Evolutionary conservation across 2,888 invertebrate species (phyloP), one percentile per base, ranked within the genome.

Genomic region (Neoaliturus tenellus): DNA sequence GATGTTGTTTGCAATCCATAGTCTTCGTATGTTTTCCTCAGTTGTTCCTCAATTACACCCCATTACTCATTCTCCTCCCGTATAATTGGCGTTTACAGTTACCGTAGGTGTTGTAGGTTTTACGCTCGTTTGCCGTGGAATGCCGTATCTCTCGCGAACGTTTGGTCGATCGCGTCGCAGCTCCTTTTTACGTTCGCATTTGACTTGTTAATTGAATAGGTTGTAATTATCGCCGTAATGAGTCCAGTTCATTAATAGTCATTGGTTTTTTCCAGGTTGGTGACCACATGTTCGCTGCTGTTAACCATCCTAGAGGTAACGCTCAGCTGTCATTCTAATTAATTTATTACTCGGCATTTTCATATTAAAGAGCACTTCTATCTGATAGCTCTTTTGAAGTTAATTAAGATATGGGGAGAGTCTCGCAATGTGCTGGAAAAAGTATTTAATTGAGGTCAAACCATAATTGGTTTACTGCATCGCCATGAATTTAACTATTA

Each of bases 151-250:
- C 62, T 6, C 51, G 10, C 33, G 31, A n/a, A 31, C 14, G 31
- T 67, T 31, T 1, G n/a, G 20, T 58, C 25, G 33, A 4, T 67
- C 23, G 51, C 23, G 67, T 17, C 33, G 67, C 31, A 4, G n/a
- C 67, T 10, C 5, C 8, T 39, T 69, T 35, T 39, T 69, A 35
- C 39, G 8, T 69, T 39, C 39, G 39, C 69, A 69, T 75, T 75
- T 75, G 73, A 75, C 73, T 75, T 75, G 73, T 75, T 75, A 75
- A 75, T 75, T 25, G 62, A 62, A 62, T 62, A 62, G 28, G 28
- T 75, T 75, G 73, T 75, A 75, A 75, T 75, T 75, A 75, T 44
- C 41, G 8, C 44, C n/a, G 17, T 28, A 75, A 35, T 35, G 39
- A 41, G 41, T 20, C 71, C 44, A 44, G 73, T 44, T 75, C 73